These are phyloP conservation scores for Sebastes iracundus DNA, from an alignment of 2,797 vertebrate genomes.

Conservation along the genomic window DNA sequence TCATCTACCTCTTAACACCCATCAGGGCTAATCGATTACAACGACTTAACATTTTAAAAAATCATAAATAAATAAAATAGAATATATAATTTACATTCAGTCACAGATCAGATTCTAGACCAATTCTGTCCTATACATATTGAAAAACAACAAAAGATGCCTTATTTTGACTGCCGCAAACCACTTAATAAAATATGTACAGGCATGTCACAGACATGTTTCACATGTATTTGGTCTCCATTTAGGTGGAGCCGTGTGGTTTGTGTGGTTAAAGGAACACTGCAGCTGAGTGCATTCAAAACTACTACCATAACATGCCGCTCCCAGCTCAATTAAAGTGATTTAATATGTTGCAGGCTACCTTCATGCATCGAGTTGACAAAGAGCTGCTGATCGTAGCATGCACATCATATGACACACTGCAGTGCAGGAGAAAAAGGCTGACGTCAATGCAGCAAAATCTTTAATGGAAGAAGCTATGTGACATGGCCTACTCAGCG, in stretches of 20 bases:
- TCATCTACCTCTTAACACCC: neutral
- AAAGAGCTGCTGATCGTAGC: constrained; percentile 30
- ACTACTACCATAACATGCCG: neutral
- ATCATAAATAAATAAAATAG: neutral
- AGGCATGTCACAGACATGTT: neutral
- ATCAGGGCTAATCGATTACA: neutral
- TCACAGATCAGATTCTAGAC: neutral
- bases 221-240: neutral
- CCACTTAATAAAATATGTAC: neutral
- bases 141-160: neutral
- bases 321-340: constrained; percentile 24
- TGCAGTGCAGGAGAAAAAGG: constrained; percentile 59
- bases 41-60: neutral
- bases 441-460: constrained; percentile 80
- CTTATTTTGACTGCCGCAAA: neutral
- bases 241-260: neutral
- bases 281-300: constrained; percentile 9
- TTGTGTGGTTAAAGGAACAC: neutral
- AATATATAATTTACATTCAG: neutral
- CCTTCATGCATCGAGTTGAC: constrained; percentile 9
- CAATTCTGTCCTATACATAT: neutral
- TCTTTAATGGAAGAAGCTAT: constrained; percentile 49
- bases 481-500: neutral
- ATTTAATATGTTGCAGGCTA: constrained; percentile 20
- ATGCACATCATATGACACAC: constrained; percentile 62